A percentile compares a stretch with the other conserved stretches of the same genome.
phyloP scores from a whole-genome alignment of 2,797 vertebrate species.

The Myripristis jacobus region DNA sequence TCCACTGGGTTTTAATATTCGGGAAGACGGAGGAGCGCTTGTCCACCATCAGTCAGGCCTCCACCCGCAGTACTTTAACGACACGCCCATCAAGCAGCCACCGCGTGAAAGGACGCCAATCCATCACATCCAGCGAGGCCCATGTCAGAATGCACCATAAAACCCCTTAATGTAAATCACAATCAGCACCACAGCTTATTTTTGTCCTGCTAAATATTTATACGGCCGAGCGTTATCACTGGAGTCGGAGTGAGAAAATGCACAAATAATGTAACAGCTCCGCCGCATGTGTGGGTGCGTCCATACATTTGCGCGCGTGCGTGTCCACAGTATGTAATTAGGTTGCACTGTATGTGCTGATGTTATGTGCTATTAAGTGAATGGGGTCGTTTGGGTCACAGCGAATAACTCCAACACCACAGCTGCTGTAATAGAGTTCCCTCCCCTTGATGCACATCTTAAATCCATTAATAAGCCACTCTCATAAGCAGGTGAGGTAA shows the following conservation, averaged over 20 bases:
- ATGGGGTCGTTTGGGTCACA: conserved; percentile 51
- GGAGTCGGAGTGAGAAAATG: not conserved
- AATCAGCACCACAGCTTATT: too few species aligned
- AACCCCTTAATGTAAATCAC: too few species aligned
- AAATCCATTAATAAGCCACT: conserved; percentile 62
- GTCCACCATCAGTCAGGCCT: too few species aligned
- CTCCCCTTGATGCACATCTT: conserved; percentile 40
- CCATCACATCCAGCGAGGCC: too few species aligned
- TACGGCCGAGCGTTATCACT: too few species aligned
- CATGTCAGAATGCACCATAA: too few species aligned
- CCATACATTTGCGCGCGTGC: not conserved
- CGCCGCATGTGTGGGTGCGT: not conserved
- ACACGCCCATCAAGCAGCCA: too few species aligned
- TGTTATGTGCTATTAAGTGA: conserved; percentile 52
- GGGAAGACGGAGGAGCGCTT: too few species aligned
- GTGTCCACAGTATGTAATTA: conserved; percentile 30
- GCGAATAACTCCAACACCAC: conserved; percentile 36
- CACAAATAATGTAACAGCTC: not conserved
- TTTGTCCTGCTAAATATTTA: too few species aligned
- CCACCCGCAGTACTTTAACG: too few species aligned
- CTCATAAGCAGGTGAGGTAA: conserved; percentile 52
- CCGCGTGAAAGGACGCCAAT: too few species aligned
- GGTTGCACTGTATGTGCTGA: conserved; percentile 33
- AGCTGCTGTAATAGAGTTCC: conserved; percentile 45
- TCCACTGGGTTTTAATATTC: too few species aligned